Evolutionary conservation across 2,888 invertebrate genomes (phyloP).

Genomic region (Merodon equestris): DNA sequence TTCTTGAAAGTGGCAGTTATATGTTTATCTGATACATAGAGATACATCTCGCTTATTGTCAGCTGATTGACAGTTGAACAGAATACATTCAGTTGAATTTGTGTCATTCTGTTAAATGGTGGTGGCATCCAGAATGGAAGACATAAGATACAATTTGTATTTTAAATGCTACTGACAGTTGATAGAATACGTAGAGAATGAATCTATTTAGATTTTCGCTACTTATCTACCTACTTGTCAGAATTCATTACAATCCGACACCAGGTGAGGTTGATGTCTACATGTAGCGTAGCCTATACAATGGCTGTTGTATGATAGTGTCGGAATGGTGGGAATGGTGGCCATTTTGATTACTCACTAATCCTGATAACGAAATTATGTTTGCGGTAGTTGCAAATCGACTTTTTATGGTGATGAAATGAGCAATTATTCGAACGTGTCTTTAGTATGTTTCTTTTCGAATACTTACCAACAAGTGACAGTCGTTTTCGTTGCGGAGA

Average conservation of each 20-base stretch:
- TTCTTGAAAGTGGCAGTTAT: constrained; percentile 47
- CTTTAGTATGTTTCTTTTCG: too few species aligned
- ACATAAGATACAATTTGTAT: constrained; percentile 11
- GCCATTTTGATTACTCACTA: constrained; percentile 34
- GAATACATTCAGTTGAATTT: constrained; percentile 44
- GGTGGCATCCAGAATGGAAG: constrained; percentile 11
- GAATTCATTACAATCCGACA: constrained; percentile 11
- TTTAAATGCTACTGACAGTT: constrained; percentile 42
- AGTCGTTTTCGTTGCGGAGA: too few species aligned
- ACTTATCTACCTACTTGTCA: constrained; percentile 21
- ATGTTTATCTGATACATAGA: too few species aligned
- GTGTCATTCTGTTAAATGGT: constrained; percentile 39
- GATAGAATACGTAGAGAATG: constrained; percentile 17
- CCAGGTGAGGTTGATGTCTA: constrained; percentile 16
- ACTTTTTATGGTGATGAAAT: too few species aligned
- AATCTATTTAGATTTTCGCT: constrained; percentile 21
- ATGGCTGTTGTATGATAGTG: background rate
- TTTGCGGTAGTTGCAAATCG: background rate
- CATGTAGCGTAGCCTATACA: background rate
- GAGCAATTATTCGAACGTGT: too few species aligned
- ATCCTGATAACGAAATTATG: constrained; percentile 15
- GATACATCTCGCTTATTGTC: constrained; percentile 46
- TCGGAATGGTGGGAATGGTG: background rate
- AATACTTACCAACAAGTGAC: too few species aligned
- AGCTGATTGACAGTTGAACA: constrained; percentile 47